These are phyloP conservation scores for Hippotragus niger DNA, from an alignment of 2,113 vertebrate genomes.

Conservation along the genomic window DNA sequence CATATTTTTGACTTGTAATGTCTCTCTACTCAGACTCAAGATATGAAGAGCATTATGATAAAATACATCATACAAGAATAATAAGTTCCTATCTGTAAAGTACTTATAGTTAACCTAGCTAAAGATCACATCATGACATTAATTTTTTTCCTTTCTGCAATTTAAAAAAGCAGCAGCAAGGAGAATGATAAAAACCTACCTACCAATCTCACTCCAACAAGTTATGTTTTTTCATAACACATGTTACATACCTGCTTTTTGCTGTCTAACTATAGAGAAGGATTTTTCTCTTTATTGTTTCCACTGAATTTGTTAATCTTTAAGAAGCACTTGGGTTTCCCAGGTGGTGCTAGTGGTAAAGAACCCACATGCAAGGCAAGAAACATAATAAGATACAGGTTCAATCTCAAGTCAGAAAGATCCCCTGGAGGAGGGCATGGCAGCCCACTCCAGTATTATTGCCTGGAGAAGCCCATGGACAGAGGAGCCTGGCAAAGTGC, in stretches of 20 bases:
- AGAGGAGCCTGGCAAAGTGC: neutral
- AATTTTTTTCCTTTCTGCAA: neutral
- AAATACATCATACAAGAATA: neutral
- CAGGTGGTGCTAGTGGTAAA: neutral
- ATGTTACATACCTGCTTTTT: neutral
- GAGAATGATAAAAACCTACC: neutral
- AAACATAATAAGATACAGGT: neutral
- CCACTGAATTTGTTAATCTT: neutral
- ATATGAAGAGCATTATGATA: neutral
- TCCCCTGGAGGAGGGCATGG: neutral
- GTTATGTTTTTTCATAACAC: neutral
- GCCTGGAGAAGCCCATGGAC: neutral
- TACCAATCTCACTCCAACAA: neutral
- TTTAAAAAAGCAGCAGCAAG: neutral
- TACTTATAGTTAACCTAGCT: neutral
- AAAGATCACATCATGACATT: neutral
- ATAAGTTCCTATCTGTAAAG: neutral
- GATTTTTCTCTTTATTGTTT: neutral
- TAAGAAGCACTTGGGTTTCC: neutral
- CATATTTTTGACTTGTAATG: neutral
- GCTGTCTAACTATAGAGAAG: neutral
- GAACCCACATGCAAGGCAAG: neutral
- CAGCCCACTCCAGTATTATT: neutral
- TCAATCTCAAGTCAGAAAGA: fast-evolving
- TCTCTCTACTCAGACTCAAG: neutral